Conservation (phyloP, 2,113 vertebrate genomes). For the Channa maculata region DNA sequence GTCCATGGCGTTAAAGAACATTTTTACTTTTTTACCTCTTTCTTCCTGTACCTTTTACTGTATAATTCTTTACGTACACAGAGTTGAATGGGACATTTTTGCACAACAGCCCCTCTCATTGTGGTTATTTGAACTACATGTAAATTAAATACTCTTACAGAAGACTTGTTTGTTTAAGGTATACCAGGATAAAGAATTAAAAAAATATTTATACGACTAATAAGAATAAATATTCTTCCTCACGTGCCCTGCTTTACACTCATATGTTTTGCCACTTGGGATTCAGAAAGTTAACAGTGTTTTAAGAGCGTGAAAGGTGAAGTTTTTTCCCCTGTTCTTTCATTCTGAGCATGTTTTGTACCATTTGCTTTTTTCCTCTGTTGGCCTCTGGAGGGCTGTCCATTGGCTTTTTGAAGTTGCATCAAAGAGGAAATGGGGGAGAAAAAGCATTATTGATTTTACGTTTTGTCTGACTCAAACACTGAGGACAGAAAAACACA, state of each 20-base stretch:
- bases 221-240: slow-evolving; percentile 8
- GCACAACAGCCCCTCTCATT: slow-evolving; percentile 25
- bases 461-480: slow-evolving; percentile 87
- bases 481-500: slow-evolving; percentile 81
- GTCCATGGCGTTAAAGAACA: slow-evolving; percentile 64
- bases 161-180: background rate
- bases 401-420: slow-evolving; percentile 86
- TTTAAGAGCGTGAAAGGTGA: slow-evolving; percentile 66
- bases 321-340: slow-evolving; percentile 68
- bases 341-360: slow-evolving; percentile 69
- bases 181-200: background rate
- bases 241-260: slow-evolving; percentile 24
- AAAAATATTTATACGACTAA: background rate
- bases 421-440: slow-evolving; percentile 86
- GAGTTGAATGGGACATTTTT: slow-evolving; percentile 37
- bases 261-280: slow-evolving; percentile 46
- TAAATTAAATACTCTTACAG: background rate
- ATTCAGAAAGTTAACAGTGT: slow-evolving; percentile 68
- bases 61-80: slow-evolving; percentile 36
- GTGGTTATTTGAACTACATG: slow-evolving; percentile 7
- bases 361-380: slow-evolving; percentile 63
- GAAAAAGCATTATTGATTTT: slow-evolving; percentile 87
- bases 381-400: slow-evolving; percentile 81
- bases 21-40: slow-evolving; percentile 46
- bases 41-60: slow-evolving; percentile 42